These are phyloP conservation scores for Grus americana DNA, from an alignment of 2,113 vertebrate species.

Conservation along the genomic window DNA sequence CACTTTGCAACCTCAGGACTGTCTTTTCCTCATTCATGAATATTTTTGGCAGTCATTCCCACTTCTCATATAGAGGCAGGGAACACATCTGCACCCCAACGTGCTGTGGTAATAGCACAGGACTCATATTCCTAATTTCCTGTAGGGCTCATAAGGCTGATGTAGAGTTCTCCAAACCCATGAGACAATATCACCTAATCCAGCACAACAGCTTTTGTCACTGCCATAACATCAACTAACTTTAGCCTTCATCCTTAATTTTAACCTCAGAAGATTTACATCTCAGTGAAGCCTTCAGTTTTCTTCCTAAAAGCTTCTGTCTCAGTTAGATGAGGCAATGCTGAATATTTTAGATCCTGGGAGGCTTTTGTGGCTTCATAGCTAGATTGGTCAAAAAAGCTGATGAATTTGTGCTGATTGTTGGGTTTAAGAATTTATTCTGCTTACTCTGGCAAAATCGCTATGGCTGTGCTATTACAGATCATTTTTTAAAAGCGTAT, in stretches of 20 bases:
- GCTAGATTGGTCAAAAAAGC: neutral
- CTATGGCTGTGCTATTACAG: neutral
- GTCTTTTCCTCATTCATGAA: neutral
- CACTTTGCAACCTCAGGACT: neutral
- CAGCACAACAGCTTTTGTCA: slow-evolving; percentile 10
- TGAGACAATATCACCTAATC: neutral
- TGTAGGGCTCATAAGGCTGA: neutral
- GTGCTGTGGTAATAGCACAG: neutral
- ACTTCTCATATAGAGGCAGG: neutral
- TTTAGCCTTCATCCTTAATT: neutral
- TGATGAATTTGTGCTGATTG: slow-evolving; percentile 21
- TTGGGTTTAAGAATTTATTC: slow-evolving; percentile 23
- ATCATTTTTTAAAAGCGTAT: neutral
- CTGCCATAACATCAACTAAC: neutral
- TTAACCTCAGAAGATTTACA: neutral
- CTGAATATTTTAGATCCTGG: slow-evolving; percentile 34
- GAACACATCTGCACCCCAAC: neutral
- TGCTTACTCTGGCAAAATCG: neutral
- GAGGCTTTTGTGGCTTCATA: neutral
- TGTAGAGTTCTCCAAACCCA: neutral
- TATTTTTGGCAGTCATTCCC: neutral
- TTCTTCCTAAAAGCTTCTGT: slow-evolving; percentile 15
- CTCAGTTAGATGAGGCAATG: neutral
- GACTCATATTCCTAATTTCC: neutral
- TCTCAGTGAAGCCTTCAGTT: neutral